Conservation (phyloP, 1,140 invertebrate genomes). For the Zaprionus capensis region DNA sequence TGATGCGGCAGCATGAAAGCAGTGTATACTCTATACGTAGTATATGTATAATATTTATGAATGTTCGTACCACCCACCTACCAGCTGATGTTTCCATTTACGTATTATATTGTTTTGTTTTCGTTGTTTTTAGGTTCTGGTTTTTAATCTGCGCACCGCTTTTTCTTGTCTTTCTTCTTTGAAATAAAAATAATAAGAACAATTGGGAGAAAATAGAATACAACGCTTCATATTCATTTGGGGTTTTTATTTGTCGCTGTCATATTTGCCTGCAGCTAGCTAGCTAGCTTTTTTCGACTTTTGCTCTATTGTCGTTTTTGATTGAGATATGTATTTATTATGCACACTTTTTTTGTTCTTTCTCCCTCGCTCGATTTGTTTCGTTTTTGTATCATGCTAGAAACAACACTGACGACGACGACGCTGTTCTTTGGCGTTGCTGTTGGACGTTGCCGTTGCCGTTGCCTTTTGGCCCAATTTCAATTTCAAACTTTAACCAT, state of each 20-base stretch:
- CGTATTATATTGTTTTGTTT: constrained; percentile 26
- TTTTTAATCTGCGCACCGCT: constrained; percentile 71
- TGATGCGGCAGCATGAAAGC: constrained; percentile 75
- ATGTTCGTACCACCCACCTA: constrained; percentile 19
- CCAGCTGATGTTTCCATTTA: constrained; percentile 36
- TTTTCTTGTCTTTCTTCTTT: constrained; percentile 70
- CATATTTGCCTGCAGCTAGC: constrained; percentile 69
- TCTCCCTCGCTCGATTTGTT: not conserved
- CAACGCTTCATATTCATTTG: constrained; percentile 73
- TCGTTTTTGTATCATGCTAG: constrained; percentile 9
- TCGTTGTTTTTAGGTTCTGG: constrained; percentile 62
- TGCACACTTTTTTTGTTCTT: constrained; percentile 46
- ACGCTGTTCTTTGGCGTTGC: constrained; percentile 17
- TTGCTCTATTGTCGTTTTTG: constrained; percentile 68
- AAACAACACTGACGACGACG: constrained; percentile 24
- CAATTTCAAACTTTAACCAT: constrained; percentile 80
- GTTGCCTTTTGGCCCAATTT: constrained; percentile 73
- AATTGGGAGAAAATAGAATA: constrained; percentile 36
- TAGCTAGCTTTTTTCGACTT: constrained; percentile 38
- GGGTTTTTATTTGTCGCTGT: constrained; percentile 64
- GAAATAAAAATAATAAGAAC: constrained; percentile 25
- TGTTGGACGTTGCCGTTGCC: constrained; percentile 2
- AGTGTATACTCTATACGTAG: constrained; percentile 53
- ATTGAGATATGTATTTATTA: constrained; percentile 82
- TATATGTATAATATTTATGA: not conserved